phyloP scores from a whole-genome alignment of 2,888 invertebrate species.

The Acrobasis consociella region DNA sequence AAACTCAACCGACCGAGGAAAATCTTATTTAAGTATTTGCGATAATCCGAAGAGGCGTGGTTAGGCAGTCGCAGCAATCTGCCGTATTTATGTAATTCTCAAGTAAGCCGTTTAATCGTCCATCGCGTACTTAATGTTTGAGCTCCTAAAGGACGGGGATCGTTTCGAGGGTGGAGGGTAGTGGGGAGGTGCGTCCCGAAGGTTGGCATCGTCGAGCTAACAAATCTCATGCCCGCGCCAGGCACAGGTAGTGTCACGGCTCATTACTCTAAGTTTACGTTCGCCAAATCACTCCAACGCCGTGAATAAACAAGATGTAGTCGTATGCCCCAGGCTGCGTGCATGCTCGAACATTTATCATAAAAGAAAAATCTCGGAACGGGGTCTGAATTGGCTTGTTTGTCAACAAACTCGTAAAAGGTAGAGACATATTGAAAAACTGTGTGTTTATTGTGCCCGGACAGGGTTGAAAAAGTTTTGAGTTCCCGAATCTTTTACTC shows the following conservation, averaged over 20 bases:
- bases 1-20: constrained; percentile 40
- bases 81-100: constrained; percentile 64
- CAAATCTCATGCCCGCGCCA: constrained; percentile 60
- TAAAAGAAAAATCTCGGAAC: constrained; percentile 6
- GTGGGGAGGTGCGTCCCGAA: constrained; percentile 39
- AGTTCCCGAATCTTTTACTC: constrained; percentile 13
- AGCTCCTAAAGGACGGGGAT: constrained; percentile 47
- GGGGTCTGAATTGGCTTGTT: constrained; percentile 15
- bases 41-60: constrained; percentile 50
- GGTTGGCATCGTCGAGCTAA: constrained; percentile 57
- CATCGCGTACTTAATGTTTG: constrained; percentile 65
- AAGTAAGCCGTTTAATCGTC: constrained; percentile 67
- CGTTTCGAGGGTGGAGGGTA: constrained; percentile 34
- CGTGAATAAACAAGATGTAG: constrained; percentile 63
- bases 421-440: constrained; percentile 22
- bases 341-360: constrained; percentile 13
- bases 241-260: constrained; percentile 69
- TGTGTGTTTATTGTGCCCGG: constrained; percentile 16
- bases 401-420: constrained; percentile 23
- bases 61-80: constrained; percentile 49
- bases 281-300: constrained; percentile 62
- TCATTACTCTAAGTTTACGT: constrained; percentile 70
- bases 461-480: constrained; percentile 20
- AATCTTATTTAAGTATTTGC: constrained; percentile 53
- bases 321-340: constrained; percentile 28